Conservation (phyloP, 1,140 invertebrate species). For the Sitobion miscanthi region DNA sequence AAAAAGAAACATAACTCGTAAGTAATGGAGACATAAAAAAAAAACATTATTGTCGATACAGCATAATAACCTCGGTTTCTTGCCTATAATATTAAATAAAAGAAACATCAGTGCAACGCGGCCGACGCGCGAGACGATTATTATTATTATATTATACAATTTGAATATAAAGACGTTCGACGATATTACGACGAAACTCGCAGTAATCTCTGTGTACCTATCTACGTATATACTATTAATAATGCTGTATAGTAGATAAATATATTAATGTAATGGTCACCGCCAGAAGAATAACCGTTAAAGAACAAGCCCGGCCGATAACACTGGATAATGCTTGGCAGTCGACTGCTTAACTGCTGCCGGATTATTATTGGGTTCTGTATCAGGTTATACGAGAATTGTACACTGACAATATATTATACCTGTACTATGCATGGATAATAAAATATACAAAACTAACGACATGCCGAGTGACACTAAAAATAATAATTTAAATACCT, state of each 20-base stretch:
- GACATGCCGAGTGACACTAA: not conserved
- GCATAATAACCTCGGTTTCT: not conserved
- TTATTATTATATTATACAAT: not conserved
- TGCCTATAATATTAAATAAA: not conserved
- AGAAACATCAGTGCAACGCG: not conserved
- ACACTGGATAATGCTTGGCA: not conserved
- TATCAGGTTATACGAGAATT: conserved; percentile 18
- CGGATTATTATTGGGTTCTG: not conserved
- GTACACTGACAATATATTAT: not conserved
- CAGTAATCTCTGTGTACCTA: conserved; percentile 15
- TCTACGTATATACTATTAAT: not conserved
- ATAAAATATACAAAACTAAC: not conserved
- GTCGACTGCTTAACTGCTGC: conserved; percentile 3
- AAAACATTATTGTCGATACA: not conserved
- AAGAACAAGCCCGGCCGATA: not conserved
- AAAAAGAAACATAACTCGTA: not conserved
- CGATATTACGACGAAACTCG: not conserved
- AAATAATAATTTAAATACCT: not conserved
- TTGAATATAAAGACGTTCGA: conserved; percentile 33
- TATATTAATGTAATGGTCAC: not conserved
- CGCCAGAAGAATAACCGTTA: conserved; percentile 24
- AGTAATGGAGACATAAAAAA: conserved; percentile 5
- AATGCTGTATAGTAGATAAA: not conserved
- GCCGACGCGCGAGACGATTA: not conserved
- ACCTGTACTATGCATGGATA: not conserved